Evolutionary conservation across 2,888 invertebrate genomes (phyloP), one percentile per base, ranked within the genome.

Genomic region (Noctua janthina): DNA sequence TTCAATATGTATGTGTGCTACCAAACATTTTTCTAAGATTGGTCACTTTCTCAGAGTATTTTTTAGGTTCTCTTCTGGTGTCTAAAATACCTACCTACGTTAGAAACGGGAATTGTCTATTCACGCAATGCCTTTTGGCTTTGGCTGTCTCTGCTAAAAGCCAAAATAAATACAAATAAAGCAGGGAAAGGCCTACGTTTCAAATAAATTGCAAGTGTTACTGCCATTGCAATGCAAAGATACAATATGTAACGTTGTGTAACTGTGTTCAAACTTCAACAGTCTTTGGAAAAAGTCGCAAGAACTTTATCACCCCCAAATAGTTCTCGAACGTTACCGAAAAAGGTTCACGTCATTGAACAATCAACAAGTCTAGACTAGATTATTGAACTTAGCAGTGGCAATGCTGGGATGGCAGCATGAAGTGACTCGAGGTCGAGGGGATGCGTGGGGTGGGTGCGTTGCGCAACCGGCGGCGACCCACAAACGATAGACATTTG

Each of bases 311-410:
- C 59, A 72, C 35, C 35, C 43, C 62, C n/a, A 39, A 85, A 81
- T 66, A 29, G 49, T 76, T 74, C 69, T 81, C 49, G 71, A 82
- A 82, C 77, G 69, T 82, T 77, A 73, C 76, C 81, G 62, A 81
- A 83, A 83, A 82, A 82, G 51, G 73, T 84, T 85, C 79, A 84
- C 71, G 83, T 88, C 86, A 88, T 89, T 90, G 87, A 88, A 90
- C 91, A 92, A 93, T 93, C 92, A 94, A 93, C 93, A 93, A 94
- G 94, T 94, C 93, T 95, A 95, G 94, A 94, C 94, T 91, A 91
- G 93, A 92, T 89, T 92, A 90, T 93, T 93, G 93, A 90, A 93
- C 93, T 92, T 89, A 85, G 87, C 76, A 78, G 64, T 72, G 85
- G 86, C 74, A 78, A 68, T 70, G 82, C 81, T 78, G 81, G 90